Percentiles rank a stretch among this genome's conserved stretches.
These are phyloP conservation scores for Peucedramus taeniatus DNA, from an alignment of 2,113 vertebrate species.

Conservation along the genomic window DNA sequence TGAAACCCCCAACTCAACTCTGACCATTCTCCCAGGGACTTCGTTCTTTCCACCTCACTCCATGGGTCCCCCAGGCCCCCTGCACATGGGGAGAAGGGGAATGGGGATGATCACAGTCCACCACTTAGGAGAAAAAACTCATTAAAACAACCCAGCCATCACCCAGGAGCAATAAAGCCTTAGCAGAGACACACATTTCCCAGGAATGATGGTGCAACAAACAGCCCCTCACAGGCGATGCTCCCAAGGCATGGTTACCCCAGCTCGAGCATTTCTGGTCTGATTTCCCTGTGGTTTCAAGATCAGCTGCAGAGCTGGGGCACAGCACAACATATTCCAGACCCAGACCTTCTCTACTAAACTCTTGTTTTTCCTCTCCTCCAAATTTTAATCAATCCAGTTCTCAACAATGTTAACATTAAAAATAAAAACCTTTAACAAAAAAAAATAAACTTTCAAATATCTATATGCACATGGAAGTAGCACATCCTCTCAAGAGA, in stretches of 20 bases:
- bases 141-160: neutral
- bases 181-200: neutral
- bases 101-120: neutral
- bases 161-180: neutral
- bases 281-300: neutral
- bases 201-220: neutral
- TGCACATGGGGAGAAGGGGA: rapidly evolving
- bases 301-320: neutral
- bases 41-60: neutral
- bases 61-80: too few relatives aligned
- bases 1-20: neutral
- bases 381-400: neutral
- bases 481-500: neutral
- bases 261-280: neutral
- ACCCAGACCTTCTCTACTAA: neutral
- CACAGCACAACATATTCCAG: neutral
- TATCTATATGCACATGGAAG: neutral
- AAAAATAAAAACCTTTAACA: neutral
- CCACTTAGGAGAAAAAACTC: neutral
- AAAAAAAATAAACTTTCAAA: neutral
- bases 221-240: rapidly evolving
- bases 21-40: neutral
- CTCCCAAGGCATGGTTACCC: neutral
- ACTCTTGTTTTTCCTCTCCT: neutral
- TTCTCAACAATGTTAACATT: neutral